Evolutionary conservation across 2,797 vertebrate genomes (phyloP), one percentile per base, ranked within the genome.

Genomic region (Glyptemys insculpta): DNA sequence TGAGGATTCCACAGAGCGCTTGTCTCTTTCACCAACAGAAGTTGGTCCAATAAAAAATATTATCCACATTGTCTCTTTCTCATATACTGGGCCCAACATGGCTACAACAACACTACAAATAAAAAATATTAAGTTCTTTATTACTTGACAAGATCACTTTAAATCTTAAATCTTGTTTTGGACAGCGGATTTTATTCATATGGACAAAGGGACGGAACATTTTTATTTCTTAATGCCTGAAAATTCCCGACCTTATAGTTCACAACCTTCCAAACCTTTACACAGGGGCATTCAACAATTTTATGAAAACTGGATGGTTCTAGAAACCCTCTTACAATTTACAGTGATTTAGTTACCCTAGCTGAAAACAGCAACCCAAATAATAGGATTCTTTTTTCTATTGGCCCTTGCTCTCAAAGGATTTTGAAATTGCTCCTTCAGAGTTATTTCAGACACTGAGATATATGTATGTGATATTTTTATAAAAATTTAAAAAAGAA

Each of bases 221-320:
- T 94, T 56, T 79, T 8, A 9, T 65, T 94, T 91, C 65, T 50
- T 47, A 89, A 34, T n/a, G 72, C 34, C 12, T 90, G 37, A 72
- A 16, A 57, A 29, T 59, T 56, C 37, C n/a, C 68, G 12, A 11
- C 37, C 19, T 37, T 41, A 19, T 74, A 12, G 37, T 25, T n/a
- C 11, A 23, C n/a, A 34, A 34, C 31, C 29, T 52, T 52, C 52
- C 52, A 53, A 53, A 65, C 59, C 14, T 65, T n/a, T 53, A 53
- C 21, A 57, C 8, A 81, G 19, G 25, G 29, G 34, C 50, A 41
- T 15, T 0, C 44, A 59, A 86, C 68, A 5, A 50, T n/a, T 86
- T 83, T 44, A 56, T 0, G 2, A 54, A 21, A 92, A 88, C 76
- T 34, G 11, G 31, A 8, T 0, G 80, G 37, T 16, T 88, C 80